Percentiles rank a stretch among this genome's conserved stretches.
These are phyloP conservation scores for Pyrgilauda ruficollis DNA, from an alignment of 2,113 vertebrate genomes.

Conservation along the genomic window DNA sequence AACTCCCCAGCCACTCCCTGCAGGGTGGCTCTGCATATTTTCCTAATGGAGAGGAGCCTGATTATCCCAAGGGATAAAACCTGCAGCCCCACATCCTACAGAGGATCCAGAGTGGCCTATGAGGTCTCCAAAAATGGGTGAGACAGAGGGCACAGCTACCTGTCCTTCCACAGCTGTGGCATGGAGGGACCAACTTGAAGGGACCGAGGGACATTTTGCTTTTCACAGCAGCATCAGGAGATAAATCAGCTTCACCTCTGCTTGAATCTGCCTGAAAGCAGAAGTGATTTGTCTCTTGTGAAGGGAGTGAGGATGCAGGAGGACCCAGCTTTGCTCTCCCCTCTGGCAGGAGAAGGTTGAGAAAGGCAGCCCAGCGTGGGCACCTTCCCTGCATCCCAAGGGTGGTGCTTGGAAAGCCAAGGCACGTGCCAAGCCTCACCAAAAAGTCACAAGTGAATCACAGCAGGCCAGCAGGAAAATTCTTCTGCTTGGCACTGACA, in stretches of 20 bases:
- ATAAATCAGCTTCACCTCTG: neutral
- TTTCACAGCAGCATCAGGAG: neutral
- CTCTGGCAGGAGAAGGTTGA: neutral
- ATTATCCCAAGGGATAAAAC: neutral
- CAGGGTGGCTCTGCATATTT: neutral
- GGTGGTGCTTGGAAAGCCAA: neutral
- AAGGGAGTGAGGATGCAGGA: neutral
- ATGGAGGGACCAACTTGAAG: rapidly evolving
- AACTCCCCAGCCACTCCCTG: neutral
- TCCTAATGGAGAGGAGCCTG: neutral
- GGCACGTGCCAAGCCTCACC: rapidly evolving
- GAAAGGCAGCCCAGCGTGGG: rapidly evolving
- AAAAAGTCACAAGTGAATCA: neutral
- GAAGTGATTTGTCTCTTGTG: neutral
- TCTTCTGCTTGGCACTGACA: neutral
- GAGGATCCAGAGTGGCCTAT: neutral
- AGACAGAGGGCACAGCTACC: neutral
- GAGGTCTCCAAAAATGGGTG: neutral
- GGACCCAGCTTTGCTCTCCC: neutral
- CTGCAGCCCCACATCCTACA: neutral
- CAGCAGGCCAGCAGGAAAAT: neutral
- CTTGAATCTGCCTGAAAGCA: neutral
- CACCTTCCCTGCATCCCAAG: neutral
- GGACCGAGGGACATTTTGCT: neutral
- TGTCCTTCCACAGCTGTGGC: neutral